phyloP scores from a whole-genome alignment of 2,113 vertebrate genomes.

The Thamnophis sirtalis region DNA sequence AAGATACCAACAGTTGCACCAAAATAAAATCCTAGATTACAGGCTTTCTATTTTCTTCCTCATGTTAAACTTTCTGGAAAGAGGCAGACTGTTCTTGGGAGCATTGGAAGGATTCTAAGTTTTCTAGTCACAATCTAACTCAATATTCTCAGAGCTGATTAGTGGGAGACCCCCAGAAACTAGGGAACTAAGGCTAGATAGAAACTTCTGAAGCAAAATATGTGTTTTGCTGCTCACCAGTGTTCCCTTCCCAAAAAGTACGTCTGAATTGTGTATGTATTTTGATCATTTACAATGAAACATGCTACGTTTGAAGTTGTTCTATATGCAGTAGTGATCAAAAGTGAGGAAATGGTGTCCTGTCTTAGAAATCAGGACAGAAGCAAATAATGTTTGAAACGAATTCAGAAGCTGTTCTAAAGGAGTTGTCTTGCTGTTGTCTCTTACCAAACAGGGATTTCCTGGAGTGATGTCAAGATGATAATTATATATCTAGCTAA shows the following conservation, averaged over 20 bases:
- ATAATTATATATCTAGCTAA: neutral
- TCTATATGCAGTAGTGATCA: constrained; percentile 1
- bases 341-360: neutral
- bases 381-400: constrained; percentile 18
- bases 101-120: neutral
- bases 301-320: neutral
- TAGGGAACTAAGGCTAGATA: neutral
- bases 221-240: neutral
- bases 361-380: constrained; percentile 4
- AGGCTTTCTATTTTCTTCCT: neutral
- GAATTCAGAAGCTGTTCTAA: neutral
- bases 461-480: constrained; percentile 9
- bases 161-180: neutral
- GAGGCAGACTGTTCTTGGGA: neutral
- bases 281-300: neutral
- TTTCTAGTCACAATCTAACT: neutral
- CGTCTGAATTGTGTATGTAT: neutral
- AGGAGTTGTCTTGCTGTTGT: neutral
- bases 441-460: neutral
- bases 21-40: neutral
- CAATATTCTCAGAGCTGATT: neutral
- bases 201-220: neutral
- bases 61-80: neutral
- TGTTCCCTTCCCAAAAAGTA: neutral
- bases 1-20: neutral